phyloP scores from a whole-genome alignment of 2,797 vertebrate species.

The Cirrhinus molitorella region DNA sequence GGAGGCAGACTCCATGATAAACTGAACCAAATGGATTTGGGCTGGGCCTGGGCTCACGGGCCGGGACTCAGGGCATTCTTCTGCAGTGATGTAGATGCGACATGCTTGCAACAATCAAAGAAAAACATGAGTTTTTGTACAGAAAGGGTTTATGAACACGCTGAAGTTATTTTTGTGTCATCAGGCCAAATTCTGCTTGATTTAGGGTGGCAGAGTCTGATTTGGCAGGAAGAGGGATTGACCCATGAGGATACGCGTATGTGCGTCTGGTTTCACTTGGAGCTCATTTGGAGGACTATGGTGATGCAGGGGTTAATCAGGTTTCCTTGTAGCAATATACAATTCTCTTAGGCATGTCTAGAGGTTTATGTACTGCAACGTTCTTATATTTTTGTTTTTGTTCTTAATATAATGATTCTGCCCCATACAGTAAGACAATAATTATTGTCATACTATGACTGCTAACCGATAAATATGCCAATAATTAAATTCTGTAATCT shows the following conservation, averaged over 20 bases:
- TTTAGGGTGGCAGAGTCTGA: slow-evolving; percentile 14
- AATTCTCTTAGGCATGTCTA: background rate
- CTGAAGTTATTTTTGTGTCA: slow-evolving; percentile 32
- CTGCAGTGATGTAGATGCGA: slow-evolving; percentile 35
- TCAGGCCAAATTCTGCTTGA: slow-evolving; percentile 1
- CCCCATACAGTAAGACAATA: background rate
- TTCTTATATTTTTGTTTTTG: background rate
- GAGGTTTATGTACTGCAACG: background rate
- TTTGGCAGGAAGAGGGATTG: slow-evolving; percentile 25
- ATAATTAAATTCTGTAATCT: background rate
- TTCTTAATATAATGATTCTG: background rate
- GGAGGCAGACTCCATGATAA: slow-evolving; percentile 60
- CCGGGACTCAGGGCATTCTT: slow-evolving; percentile 6
- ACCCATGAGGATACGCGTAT: slow-evolving; percentile 11
- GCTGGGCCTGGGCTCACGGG: slow-evolving; percentile 50
- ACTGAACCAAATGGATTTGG: slow-evolving; percentile 73
- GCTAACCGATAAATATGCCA: background rate
- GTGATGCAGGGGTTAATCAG: slow-evolving; percentile 9
- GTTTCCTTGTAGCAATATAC: slow-evolving; percentile 16
- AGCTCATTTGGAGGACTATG: slow-evolving; percentile 11
- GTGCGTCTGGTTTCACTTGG: slow-evolving; percentile 19
- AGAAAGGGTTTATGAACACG: slow-evolving; percentile 21
- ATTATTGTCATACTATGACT: background rate
- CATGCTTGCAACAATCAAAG: slow-evolving; percentile 18
- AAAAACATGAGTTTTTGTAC: slow-evolving; percentile 1